phyloP scores from a whole-genome alignment of 2,113 vertebrate species.

The Haemorhous mexicanus region DNA sequence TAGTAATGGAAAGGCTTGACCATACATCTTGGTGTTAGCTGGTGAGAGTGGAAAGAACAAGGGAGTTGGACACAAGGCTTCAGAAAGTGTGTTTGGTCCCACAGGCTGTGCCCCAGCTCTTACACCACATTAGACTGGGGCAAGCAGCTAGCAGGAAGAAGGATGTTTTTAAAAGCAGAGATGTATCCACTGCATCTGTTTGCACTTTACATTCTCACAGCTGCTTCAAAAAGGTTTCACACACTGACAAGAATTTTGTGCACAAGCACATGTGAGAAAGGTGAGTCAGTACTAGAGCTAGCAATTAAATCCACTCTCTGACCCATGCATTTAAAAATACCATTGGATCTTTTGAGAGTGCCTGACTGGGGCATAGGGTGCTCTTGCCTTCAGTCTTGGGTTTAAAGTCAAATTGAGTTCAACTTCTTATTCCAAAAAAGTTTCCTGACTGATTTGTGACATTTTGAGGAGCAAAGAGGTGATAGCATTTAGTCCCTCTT shows the following conservation, averaged over 20 bases:
- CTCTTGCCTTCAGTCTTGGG: not conserved
- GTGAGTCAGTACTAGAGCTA: not conserved
- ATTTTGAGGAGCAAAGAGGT: not conserved
- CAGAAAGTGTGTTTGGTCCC: not conserved
- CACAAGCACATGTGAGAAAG: not conserved
- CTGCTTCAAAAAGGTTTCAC: not conserved
- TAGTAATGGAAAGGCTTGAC: not conserved
- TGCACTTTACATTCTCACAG: not conserved
- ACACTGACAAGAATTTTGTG: not conserved
- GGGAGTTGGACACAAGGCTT: not conserved
- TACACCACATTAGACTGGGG: not conserved
- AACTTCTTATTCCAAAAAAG: not conserved
- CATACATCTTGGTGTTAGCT: not conserved
- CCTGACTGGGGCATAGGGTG: rapidly evolving
- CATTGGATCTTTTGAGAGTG: not conserved
- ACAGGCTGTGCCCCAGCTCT: not conserved
- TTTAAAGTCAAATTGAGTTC: not conserved
- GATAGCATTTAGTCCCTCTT: not conserved
- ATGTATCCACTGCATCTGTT: not conserved
- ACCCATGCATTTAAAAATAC: not conserved
- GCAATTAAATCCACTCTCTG: not conserved
- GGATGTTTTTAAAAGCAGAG: not conserved
- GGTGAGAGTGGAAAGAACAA: not conserved
- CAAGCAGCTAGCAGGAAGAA: not conserved
- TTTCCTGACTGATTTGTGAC: not conserved